phyloP scores from a whole-genome alignment of 1,140 invertebrate species.

The Batillaria attramentaria region DNA sequence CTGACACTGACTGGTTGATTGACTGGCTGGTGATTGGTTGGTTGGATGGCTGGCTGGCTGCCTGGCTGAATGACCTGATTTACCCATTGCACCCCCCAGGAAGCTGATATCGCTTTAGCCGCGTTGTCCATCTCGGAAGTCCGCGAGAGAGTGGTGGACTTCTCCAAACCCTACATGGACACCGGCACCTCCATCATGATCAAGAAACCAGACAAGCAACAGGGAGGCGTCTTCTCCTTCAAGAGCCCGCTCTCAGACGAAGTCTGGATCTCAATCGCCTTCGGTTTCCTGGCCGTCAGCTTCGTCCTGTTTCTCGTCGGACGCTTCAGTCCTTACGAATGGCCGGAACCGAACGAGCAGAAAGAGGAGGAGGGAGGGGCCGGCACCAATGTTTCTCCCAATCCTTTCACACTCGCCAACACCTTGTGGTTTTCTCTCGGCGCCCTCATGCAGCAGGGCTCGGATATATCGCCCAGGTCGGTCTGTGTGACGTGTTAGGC shows the following conservation, averaged over 20 bases:
- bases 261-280: constrained; percentile 72
- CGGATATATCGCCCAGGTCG: constrained; percentile 92
- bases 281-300: constrained; percentile 82
- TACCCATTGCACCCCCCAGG: constrained; percentile 41
- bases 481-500: constrained; percentile 30
- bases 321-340: constrained; percentile 96
- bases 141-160: constrained; percentile 67
- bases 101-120: constrained; percentile 68
- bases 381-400: constrained; percentile 72
- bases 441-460: constrained; percentile 99
- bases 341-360: constrained; percentile 71
- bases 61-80: too few relatives aligned
- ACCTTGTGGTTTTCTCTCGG: constrained; percentile 92
- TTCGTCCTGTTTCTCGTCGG: constrained; percentile 86
- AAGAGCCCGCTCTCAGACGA: constrained; percentile 91
- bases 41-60: too few relatives aligned
- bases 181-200: constrained; percentile 70
- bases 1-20: too few relatives aligned
- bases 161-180: constrained; percentile 70
- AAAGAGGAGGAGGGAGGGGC: constrained; percentile 68
- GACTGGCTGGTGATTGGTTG: too few relatives aligned
- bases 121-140: constrained; percentile 66
- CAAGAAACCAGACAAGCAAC: constrained; percentile 69
- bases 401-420: constrained; percentile 80
- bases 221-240: constrained; percentile 93